Percentiles rank a stretch among this genome's conserved stretches.
phyloP scores from a whole-genome alignment of 1,140 invertebrate species.

The Drosophila watanabei region DNA sequence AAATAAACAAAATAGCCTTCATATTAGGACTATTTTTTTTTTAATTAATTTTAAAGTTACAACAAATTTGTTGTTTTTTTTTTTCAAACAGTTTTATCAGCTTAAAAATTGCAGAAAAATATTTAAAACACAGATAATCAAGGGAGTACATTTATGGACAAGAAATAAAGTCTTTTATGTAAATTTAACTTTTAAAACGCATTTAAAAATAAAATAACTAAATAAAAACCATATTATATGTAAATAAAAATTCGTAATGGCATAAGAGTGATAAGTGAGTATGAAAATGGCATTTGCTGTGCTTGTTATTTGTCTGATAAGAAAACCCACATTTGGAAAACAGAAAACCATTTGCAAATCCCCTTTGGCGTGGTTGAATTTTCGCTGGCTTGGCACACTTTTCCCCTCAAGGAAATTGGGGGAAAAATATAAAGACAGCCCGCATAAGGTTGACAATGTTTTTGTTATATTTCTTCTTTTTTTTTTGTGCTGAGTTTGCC shows the following conservation, averaged over 20 bases:
- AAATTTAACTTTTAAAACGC: not conserved
- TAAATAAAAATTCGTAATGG: not conserved
- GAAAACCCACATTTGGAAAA: constrained; percentile 7
- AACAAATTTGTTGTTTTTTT: too few species aligned
- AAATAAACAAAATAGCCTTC: too few species aligned
- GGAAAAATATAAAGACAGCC: constrained; percentile 5
- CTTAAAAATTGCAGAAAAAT: too few species aligned
- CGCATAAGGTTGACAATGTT: constrained; percentile 26
- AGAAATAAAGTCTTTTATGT: not conserved
- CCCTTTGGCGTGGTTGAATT: constrained; percentile 10
- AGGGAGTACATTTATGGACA: not conserved
- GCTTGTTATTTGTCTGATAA: constrained; percentile 37
- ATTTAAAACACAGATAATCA: too few species aligned
- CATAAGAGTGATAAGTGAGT: not conserved
- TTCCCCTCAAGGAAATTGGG: not conserved
- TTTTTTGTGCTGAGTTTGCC: constrained; percentile 26
- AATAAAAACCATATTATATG: not conserved
- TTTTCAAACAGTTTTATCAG: too few species aligned
- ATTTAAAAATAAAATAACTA: too few species aligned
- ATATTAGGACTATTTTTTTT: too few species aligned
- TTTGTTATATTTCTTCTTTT: not conserved
- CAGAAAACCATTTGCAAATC: constrained; percentile 15
- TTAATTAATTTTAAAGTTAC: too few species aligned
- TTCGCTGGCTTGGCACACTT: constrained; percentile 36
- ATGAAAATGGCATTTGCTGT: not conserved